These are phyloP conservation scores for Eulemur coronatus DNA, from an alignment of 2,797 vertebrate genomes.

Conservation along the genomic window DNA sequence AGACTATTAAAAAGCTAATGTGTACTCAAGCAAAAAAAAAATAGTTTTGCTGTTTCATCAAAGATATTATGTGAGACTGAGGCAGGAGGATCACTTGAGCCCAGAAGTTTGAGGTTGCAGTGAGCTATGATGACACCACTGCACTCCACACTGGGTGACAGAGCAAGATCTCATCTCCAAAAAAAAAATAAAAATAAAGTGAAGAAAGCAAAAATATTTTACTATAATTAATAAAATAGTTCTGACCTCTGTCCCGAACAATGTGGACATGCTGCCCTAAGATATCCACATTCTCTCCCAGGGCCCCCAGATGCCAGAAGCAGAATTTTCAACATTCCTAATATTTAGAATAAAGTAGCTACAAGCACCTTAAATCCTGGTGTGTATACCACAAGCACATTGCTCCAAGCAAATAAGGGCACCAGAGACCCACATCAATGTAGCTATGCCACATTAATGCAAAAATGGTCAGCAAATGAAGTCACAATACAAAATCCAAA, in stretches of 20 bases:
- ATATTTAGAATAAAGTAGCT: not conserved
- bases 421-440: not conserved
- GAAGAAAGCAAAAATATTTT: not conserved
- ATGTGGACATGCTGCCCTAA: not conserved
- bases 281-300: not conserved
- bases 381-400: not conserved
- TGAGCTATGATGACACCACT: too few relatives aligned
- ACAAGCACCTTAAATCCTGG: not conserved
- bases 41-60: not conserved
- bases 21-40: not conserved
- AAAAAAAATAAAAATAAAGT: not conserved
- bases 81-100: too few relatives aligned
- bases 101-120: too few relatives aligned
- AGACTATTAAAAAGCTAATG: not conserved
- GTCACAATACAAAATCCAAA: constrained; percentile 50
- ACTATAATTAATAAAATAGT: not conserved
- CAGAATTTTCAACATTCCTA: not conserved
- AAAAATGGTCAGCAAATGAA: constrained; percentile 40
- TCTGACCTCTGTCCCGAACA: not conserved
- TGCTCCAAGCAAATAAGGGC: not conserved
- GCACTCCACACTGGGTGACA: too few relatives aligned
- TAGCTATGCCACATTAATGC: not conserved
- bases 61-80: not conserved
- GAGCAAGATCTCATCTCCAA: too few relatives aligned
- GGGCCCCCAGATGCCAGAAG: not conserved